Evolutionary conservation across 2,888 invertebrate genomes (phyloP), one percentile per base, ranked within the genome.

Genomic region (Cerastis rubricosa): DNA sequence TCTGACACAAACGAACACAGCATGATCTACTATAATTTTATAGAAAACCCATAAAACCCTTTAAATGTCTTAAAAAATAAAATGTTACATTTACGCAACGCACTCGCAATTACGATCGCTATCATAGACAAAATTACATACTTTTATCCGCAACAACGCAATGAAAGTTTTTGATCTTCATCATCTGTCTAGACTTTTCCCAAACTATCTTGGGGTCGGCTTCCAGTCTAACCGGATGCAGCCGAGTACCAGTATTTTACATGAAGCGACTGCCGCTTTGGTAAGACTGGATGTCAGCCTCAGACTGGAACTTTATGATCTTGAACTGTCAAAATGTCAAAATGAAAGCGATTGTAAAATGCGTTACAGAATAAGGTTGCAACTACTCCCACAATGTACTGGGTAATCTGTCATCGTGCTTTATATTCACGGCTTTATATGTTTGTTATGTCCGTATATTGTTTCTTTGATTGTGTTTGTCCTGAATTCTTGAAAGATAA

Each of bases 371-470:
- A n/a, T 54, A 54, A 47, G 47, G 35, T 29, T 43, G 29, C 19
- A 19, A 29, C 19, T 35, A 49, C n/a, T 43, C 1, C 2, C 40
- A 40, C 11, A 35, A 80, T 71, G 19, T 65, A 51, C 81, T 72
- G n/a, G 49, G 8, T 57, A 43, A 9, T 68, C 35, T 51, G 35
- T 35, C 45, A 57, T 47, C 64, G 43, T 64, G 82, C 67, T 67
- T n/a, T 67, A 68, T 7, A 76, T 57, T 75, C 35, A 82, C 49
- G 35, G 67, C 43, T 64, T 81, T 29, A 11, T 81, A 19, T 73
- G 47, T 73, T 45, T 81, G 72, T 59, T 6, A 17, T 59, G 59
- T 63, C 22, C 7, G 47, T 67, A 65, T 49, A 40, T 43, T 78
- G 57, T 57, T 57, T n/a, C 40, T 47, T 63, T 64, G 6, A 68